phyloP scores from a whole-genome alignment of 2,113 vertebrate species.

The Corythaeola cristata region DNA sequence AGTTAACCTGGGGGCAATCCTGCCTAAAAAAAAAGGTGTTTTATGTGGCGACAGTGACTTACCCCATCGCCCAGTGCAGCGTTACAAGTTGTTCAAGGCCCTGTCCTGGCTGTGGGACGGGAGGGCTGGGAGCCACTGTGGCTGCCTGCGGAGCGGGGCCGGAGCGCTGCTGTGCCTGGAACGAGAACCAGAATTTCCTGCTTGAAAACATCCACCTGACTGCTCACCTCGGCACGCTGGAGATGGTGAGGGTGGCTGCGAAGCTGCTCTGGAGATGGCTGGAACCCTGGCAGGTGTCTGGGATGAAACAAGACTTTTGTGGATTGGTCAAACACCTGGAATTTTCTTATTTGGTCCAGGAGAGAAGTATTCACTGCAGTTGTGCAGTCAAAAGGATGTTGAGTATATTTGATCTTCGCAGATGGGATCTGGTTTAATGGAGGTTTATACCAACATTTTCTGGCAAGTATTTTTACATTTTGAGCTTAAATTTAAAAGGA shows the following conservation, averaged over 20 bases:
- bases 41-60: background rate
- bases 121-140: background rate
- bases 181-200: background rate
- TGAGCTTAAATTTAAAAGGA: background rate
- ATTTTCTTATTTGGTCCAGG: background rate
- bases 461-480: background rate
- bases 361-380: background rate
- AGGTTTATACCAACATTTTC: background rate
- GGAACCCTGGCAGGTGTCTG: background rate
- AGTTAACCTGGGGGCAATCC: background rate
- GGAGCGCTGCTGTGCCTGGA: background rate
- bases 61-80: background rate
- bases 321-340: background rate
- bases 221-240: background rate
- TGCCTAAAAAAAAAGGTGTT: accelerated
- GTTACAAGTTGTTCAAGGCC: background rate
- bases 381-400: background rate
- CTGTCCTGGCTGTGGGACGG: background rate
- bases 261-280: background rate
- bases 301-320: too few species aligned
- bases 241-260: background rate
- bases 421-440: background rate
- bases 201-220: background rate
- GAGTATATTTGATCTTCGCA: accelerated
- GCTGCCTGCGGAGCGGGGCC: background rate